Percentiles rank a stretch among this genome's conserved stretches.
phyloP scores from a whole-genome alignment of 2,888 invertebrate species.

The Chymomyza amoena region DNA sequence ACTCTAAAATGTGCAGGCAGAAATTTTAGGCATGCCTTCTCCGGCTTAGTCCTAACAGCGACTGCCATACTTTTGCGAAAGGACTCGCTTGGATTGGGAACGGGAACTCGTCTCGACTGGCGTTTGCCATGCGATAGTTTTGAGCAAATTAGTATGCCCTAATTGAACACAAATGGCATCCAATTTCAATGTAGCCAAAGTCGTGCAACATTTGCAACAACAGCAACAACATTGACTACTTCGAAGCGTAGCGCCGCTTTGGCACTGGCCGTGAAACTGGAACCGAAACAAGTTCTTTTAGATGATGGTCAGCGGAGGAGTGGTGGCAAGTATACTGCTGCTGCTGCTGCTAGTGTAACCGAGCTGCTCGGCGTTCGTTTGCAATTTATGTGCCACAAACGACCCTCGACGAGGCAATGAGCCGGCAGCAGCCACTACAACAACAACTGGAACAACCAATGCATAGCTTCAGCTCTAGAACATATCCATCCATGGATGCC shows the following conservation, averaged over 20 bases:
- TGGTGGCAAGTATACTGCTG: background rate
- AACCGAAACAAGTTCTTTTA: constrained; percentile 30
- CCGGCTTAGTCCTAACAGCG: background rate
- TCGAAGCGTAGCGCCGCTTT: background rate
- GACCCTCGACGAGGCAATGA: constrained; percentile 30
- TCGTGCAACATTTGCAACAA: constrained; percentile 13
- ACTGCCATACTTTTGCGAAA: background rate
- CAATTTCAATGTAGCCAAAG: constrained; percentile 55
- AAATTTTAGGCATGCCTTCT: background rate
- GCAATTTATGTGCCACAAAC: constrained; percentile 67
- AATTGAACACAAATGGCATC: constrained; percentile 74
- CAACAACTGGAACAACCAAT: background rate
- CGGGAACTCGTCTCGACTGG: background rate
- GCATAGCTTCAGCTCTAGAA: no score
- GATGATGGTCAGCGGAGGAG: background rate
- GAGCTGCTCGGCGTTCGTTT: constrained; percentile 49
- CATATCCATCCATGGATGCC: no score
- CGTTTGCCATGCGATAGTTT: constrained; percentile 25
- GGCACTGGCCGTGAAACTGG: constrained; percentile 53
- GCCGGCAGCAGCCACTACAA: background rate
- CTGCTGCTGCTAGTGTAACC: constrained; percentile 11
- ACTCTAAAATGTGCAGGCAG: constrained; percentile 25
- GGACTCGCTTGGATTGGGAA: background rate
- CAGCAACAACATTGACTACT: constrained; percentile 3
- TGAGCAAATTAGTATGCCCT: constrained; percentile 68